phyloP scores from a whole-genome alignment of 1,140 invertebrate genomes.

The Megalopta genalis region DNA sequence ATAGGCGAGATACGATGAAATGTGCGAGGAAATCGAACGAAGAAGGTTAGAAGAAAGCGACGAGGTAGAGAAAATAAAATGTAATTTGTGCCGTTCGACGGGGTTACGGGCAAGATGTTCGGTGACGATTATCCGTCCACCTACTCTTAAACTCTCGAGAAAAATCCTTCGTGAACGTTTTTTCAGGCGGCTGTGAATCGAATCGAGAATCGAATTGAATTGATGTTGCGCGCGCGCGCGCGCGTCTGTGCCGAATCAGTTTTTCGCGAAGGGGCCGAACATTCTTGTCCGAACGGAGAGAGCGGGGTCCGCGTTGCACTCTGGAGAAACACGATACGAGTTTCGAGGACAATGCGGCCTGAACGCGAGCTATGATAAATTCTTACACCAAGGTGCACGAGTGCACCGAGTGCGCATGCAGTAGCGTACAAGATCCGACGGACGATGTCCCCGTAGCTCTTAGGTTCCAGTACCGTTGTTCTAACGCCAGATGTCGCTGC shows the following conservation, averaged over 20 bases:
- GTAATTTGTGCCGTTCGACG: background rate
- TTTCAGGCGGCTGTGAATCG: slow-evolving; percentile 1
- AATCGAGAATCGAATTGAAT: background rate
- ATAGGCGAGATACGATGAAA: background rate
- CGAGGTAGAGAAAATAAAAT: background rate
- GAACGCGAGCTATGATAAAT: background rate
- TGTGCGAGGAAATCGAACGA: background rate
- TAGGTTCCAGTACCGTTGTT: background rate
- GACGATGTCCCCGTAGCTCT: slow-evolving; percentile 5
- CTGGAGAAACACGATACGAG: background rate
- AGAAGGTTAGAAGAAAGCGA: background rate
- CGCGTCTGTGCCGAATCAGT: background rate
- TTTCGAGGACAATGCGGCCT: slow-evolving; percentile 7
- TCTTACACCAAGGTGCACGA: no score
- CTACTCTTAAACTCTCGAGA: slow-evolving; percentile 11
- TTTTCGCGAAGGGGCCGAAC: slow-evolving; percentile 25
- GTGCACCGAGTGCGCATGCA: background rate
- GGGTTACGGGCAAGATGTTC: slow-evolving; percentile 20
- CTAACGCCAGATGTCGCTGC: no score
- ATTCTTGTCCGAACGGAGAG: background rate
- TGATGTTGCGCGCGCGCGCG: background rate
- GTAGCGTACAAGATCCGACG: slow-evolving; percentile 20
- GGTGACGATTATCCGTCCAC: slow-evolving; percentile 48
- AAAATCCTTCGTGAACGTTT: slow-evolving; percentile 16
- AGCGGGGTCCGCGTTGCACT: background rate